Evolutionary conservation across 1,140 invertebrate species (phyloP).

Genomic region (Homarus americanus): DNA sequence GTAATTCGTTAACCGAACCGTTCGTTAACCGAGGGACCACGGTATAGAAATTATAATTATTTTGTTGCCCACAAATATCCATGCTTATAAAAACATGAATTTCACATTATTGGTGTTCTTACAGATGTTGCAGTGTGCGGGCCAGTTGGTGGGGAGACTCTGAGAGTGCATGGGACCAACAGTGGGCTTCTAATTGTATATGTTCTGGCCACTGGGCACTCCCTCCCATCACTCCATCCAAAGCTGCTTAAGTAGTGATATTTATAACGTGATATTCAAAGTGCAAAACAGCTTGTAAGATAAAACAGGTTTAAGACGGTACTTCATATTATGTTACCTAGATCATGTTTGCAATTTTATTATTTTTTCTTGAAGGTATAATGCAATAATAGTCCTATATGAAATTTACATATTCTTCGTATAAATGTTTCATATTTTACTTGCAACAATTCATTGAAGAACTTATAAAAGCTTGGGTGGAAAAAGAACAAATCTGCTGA

Average conservation of each 20-base stretch:
- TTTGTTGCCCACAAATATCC: too few relatives aligned
- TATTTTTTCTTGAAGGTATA: too few relatives aligned
- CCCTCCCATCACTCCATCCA: slow-evolving; percentile 30
- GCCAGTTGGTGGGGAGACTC: slow-evolving; percentile 63
- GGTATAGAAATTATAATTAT: too few relatives aligned
- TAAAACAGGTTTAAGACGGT: neutral
- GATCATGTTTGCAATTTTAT: neutral
- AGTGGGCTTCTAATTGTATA: slow-evolving; percentile 62
- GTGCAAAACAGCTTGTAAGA: neutral
- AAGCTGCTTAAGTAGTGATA: slow-evolving; percentile 28
- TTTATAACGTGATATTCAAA: neutral
- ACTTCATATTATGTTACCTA: neutral
- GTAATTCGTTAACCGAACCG: too few relatives aligned
- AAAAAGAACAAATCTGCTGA: neutral
- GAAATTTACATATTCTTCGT: neutral
- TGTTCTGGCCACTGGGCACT: slow-evolving; percentile 63
- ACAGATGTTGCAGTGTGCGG: slow-evolving; percentile 56
- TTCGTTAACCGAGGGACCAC: too few relatives aligned
- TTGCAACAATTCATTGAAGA: neutral
- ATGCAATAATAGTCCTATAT: too few relatives aligned
- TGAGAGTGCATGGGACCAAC: slow-evolving; percentile 58
- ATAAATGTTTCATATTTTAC: neutral
- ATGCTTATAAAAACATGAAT: too few relatives aligned
- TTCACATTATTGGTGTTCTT: too few relatives aligned
- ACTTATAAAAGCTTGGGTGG: neutral